A percentile compares a stretch with the other conserved stretches of the same genome.
Evolutionary conservation across 2,888 invertebrate genomes (phyloP).

Genomic region (Drosophila quasianomalipes): DNA sequence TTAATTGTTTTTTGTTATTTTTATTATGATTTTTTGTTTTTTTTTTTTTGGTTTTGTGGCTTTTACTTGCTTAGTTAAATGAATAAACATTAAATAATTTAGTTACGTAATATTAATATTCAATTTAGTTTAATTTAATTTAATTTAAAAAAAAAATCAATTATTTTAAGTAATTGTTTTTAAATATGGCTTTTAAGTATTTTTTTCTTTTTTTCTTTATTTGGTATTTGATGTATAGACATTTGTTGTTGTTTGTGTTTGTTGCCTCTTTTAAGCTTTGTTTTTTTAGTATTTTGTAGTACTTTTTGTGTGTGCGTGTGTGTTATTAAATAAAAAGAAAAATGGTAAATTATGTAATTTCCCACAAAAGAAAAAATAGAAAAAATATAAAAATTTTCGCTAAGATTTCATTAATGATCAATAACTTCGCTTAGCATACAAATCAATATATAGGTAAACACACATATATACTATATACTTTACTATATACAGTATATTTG

Average conservation of each 20-base stretch:
- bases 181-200: slow-evolving; percentile 22
- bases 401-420: slow-evolving; percentile 65
- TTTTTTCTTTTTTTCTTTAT: slow-evolving; percentile 38
- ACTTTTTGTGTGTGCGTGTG: slow-evolving; percentile 37
- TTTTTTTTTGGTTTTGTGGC: slow-evolving; percentile 18
- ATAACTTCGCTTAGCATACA: slow-evolving; percentile 66
- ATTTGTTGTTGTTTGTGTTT: slow-evolving; percentile 49
- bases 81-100: slow-evolving; percentile 77
- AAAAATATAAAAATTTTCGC: slow-evolving; percentile 69
- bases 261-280: slow-evolving; percentile 75
- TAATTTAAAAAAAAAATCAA: slow-evolving; percentile 47
- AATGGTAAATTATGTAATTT: slow-evolving; percentile 52
- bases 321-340: slow-evolving; percentile 37
- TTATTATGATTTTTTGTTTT: slow-evolving; percentile 6
- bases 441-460: slow-evolving; percentile 40
- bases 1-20: slow-evolving; percentile 24
- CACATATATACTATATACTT: slow-evolving; percentile 16
- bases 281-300: slow-evolving; percentile 37
- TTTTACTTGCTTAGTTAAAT: slow-evolving; percentile 55
- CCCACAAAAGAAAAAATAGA: slow-evolving; percentile 42
- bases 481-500: slow-evolving; percentile 11
- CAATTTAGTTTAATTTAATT: slow-evolving; percentile 69
- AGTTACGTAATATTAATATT: slow-evolving; percentile 70
- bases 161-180: slow-evolving; percentile 34
- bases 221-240: slow-evolving; percentile 52